Conservation (phyloP, 2,888 invertebrate species). For the Miltochrista miniata region DNA sequence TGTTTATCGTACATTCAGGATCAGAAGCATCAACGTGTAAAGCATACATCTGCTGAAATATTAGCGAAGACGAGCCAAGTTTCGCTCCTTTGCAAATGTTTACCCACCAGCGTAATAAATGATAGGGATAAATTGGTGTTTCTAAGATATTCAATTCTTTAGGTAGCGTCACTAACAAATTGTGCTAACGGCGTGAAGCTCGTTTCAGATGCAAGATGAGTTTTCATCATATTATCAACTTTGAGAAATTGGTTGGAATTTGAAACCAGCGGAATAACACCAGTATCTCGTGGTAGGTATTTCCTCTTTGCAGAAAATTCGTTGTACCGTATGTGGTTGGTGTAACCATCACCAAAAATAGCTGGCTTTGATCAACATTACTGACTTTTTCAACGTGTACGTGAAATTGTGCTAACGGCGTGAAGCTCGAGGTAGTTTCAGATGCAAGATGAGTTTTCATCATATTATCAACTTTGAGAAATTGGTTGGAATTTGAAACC, state of each 20-base stretch:
- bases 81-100: conserved; percentile 29
- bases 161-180: conserved; percentile 25
- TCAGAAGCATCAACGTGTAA: conserved; percentile 41
- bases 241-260: not conserved
- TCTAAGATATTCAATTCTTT: conserved; percentile 31
- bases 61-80: conserved; percentile 30
- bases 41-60: conserved; percentile 43
- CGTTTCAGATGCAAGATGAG: conserved; percentile 32
- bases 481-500: not conserved
- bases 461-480: conserved; percentile 17
- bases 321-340: no score
- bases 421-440: conserved; percentile 9
- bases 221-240: conserved; percentile 22
- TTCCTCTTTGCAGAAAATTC: no score
- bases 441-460: conserved; percentile 33
- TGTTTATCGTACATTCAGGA: conserved; percentile 53
- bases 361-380: no score
- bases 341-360: conserved; percentile 1
- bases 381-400: no score
- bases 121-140: conserved; percentile 45
- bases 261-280: no score
- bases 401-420: conserved; percentile 24
- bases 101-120: conserved; percentile 32
- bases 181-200: conserved; percentile 10
- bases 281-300: no score